A percentile compares a stretch with the other conserved stretches of the same genome.
phyloP scores from a whole-genome alignment of 2,888 invertebrate species.

The Nymphalis c-album region DNA sequence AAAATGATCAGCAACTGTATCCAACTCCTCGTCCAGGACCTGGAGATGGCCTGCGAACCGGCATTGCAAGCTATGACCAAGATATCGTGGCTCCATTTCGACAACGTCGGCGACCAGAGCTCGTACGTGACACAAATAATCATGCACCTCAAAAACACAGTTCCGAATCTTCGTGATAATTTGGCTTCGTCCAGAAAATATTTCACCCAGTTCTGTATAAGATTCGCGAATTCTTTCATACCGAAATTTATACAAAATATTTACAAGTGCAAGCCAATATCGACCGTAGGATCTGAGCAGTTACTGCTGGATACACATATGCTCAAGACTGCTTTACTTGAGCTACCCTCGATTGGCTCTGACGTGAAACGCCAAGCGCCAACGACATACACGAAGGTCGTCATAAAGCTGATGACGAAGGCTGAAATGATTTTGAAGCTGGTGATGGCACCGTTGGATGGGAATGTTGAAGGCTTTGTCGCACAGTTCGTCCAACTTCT shows the following conservation, averaged over 20 bases:
- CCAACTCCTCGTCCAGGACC: constrained; percentile 93
- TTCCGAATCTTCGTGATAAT: constrained; percentile 94
- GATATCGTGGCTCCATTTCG: constrained; percentile 95
- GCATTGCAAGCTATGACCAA: constrained; percentile 95
- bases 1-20: constrained; percentile 92
- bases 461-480: constrained; percentile 86
- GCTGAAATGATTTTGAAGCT: constrained; percentile 99
- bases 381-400: constrained; percentile 91
- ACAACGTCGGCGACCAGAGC: constrained; percentile 98
- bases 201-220: constrained; percentile 98
- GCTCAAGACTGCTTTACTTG: constrained; percentile 95
- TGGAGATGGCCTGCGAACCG: constrained; percentile 96
- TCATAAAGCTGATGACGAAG: constrained; percentile 95
- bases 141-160: constrained; percentile 90
- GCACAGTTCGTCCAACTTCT: constrained; percentile 94
- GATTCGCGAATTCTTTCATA: constrained; percentile 97
- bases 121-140: constrained; percentile 95
- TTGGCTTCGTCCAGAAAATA: constrained; percentile 96
- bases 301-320: constrained; percentile 96
- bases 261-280: constrained; percentile 94
- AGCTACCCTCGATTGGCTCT: constrained; percentile 95
- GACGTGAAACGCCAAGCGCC: constrained; percentile 94
- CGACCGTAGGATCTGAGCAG: constrained; percentile 96
- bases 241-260: constrained; percentile 95
- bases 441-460: constrained; percentile 95